These are phyloP conservation scores for Protaetia brevitarsis DNA, from an alignment of 1,140 invertebrate species.

Conservation along the genomic window DNA sequence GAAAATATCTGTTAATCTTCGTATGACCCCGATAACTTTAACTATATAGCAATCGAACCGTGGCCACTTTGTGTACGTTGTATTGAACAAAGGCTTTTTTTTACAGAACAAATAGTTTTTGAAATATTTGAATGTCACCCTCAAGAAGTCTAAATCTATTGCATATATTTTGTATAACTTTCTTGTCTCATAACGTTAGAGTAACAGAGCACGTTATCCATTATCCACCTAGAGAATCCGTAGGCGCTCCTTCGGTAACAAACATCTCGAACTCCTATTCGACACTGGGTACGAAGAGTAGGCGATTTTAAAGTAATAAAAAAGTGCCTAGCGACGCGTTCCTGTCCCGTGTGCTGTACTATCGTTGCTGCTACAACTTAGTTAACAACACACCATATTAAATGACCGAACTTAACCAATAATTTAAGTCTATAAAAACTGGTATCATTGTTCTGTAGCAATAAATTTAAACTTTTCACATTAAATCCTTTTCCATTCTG, in stretches of 20 bases:
- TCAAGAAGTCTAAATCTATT: no score
- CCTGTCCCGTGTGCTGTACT: not conserved
- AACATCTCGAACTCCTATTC: slow-evolving; percentile 2
- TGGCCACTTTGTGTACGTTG: no score
- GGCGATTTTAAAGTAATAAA: slow-evolving; percentile 22
- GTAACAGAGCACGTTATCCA: no score
- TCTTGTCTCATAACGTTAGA: no score
- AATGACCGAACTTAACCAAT: slow-evolving; percentile 48
- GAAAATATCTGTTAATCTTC: no score
- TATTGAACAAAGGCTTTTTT: no score
- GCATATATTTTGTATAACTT: no score
- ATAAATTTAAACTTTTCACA: slow-evolving; percentile 49
- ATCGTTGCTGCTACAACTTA: slow-evolving; percentile 34
- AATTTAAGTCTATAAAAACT: slow-evolving; percentile 48
- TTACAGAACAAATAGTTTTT: no score
- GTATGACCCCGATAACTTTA: no score
- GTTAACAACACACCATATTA: slow-evolving; percentile 41
- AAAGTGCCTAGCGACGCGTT: slow-evolving; percentile 1
- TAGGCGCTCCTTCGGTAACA: not conserved
- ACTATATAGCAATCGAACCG: no score
- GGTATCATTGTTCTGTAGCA: slow-evolving; percentile 47
- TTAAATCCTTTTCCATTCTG: slow-evolving; percentile 48
- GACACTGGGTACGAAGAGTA: not conserved
- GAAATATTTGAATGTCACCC: no score
- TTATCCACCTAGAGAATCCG: not conserved